Conservation (phyloP, 2,797 vertebrate species). For the Enteromius viviparus region DNA sequence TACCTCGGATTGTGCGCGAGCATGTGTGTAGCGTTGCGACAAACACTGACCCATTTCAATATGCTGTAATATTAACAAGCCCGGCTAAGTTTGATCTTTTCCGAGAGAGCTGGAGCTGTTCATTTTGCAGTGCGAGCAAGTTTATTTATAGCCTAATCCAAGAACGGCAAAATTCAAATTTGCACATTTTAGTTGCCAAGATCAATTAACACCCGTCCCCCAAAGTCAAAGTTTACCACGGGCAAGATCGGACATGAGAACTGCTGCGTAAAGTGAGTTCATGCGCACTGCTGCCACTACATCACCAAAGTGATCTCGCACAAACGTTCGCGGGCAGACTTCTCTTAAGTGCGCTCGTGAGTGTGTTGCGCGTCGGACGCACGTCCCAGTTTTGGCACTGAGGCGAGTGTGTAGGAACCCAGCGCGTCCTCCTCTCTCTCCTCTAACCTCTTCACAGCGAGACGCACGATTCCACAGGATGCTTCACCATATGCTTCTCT, state of each 20-base stretch:
- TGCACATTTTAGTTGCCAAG: conserved; percentile 30
- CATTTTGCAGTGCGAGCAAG: background rate
- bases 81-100: background rate
- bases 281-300: conserved; percentile 33
- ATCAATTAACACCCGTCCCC: conserved; percentile 48
- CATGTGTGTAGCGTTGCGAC: conserved; percentile 71
- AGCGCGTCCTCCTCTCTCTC: conserved; percentile 45
- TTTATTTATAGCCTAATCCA: background rate
- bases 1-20: conserved; percentile 64
- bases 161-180: background rate
- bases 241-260: conserved; percentile 38
- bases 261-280: conserved; percentile 21
- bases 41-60: conserved; percentile 81
- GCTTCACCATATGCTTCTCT: conserved; percentile 55
- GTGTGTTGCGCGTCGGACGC: conserved; percentile 52
- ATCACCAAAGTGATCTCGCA: conserved; percentile 32
- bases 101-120: background rate
- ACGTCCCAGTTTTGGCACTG: conserved; percentile 54
- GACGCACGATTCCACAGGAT: conserved; percentile 45
- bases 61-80: background rate
- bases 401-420: conserved; percentile 45
- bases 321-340: conserved; percentile 30
- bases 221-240: conserved; percentile 32
- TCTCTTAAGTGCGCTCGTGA: conserved; percentile 42
- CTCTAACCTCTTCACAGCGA: conserved; percentile 40